phyloP scores from a whole-genome alignment of 2,888 invertebrate genomes.

The Luperina nickerlii region DNA sequence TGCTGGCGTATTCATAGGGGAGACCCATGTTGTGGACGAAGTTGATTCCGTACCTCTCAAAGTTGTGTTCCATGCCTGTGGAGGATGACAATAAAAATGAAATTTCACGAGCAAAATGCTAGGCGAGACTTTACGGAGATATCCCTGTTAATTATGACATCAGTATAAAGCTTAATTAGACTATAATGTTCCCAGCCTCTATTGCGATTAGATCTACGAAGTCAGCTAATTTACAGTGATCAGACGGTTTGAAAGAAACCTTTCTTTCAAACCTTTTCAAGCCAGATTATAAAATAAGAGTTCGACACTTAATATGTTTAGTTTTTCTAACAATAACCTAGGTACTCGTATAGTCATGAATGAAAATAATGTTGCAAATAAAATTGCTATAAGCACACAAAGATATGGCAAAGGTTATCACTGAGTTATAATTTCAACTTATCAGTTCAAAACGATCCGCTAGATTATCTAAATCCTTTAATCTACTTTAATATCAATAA shows the following conservation, averaged over 20 bases:
- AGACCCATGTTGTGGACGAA: slow-evolving; percentile 90
- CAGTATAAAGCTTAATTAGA: neutral
- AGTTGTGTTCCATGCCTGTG: slow-evolving; percentile 74
- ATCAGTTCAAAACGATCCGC: slow-evolving; percentile 22
- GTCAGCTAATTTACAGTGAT: neutral
- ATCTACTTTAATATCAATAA: slow-evolving; percentile 48
- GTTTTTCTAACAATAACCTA: neutral
- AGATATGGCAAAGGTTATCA: slow-evolving; percentile 38
- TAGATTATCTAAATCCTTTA: slow-evolving; percentile 33
- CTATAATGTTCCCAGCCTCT: no score
- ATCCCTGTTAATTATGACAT: neutral
- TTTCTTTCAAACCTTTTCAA: neutral
- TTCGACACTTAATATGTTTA: neutral
- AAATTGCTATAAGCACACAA: slow-evolving; percentile 8
- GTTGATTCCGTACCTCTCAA: slow-evolving; percentile 89
- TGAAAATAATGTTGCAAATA: slow-evolving; percentile 17
- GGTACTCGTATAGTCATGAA: slow-evolving; percentile 2
- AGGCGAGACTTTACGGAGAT: neutral
- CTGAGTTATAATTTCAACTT: slow-evolving; percentile 15
- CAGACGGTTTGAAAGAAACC: neutral
- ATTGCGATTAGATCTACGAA: no score
- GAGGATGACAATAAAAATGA: neutral
- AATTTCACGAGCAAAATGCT: neutral
- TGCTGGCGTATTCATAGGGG: slow-evolving; percentile 92
- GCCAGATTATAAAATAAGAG: neutral